phyloP scores from a whole-genome alignment of 1,140 invertebrate genomes.

The Adoxophyes honmai region DNA sequence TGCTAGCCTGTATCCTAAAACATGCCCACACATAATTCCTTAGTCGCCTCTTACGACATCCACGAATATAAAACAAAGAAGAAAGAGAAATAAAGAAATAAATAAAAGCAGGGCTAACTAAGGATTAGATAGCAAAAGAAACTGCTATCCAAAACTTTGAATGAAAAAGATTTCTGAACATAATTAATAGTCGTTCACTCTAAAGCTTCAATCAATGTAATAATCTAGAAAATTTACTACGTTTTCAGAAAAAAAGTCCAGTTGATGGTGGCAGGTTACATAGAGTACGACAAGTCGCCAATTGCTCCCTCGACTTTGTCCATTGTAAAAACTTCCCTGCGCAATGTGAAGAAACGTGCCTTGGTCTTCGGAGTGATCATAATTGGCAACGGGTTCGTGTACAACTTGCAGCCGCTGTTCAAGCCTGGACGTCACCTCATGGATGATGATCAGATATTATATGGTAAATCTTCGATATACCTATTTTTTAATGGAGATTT shows the following conservation, averaged over 20 bases:
- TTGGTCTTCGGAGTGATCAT: conserved; percentile 37
- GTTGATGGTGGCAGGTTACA: conserved; percentile 27
- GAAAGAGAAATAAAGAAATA: no score
- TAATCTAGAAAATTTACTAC: not conserved
- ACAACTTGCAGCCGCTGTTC: conserved; percentile 27
- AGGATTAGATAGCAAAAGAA: no score
- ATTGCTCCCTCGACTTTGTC: conserved; percentile 27
- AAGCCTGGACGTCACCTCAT: conserved; percentile 36
- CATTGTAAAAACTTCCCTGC: conserved; percentile 27
- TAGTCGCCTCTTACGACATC: no score
- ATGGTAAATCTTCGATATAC: conserved; percentile 35
- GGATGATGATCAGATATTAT: conserved; percentile 39
- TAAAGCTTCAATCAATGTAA: not conserved
- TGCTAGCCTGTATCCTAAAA: no score
- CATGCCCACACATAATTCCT: no score
- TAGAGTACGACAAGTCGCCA: conserved; percentile 26
- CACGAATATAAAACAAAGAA: no score
- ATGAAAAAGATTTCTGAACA: no score
- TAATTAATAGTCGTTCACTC: no score
- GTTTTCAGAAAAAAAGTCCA: conserved; percentile 34
- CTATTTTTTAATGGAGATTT: no score
- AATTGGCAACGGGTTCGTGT: conserved; percentile 31
- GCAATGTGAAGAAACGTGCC: conserved; percentile 37
- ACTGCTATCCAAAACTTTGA: no score
- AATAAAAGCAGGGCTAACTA: no score